Conservation (phyloP, 1,140 invertebrate species). For the Diorhabda carinulata region DNA sequence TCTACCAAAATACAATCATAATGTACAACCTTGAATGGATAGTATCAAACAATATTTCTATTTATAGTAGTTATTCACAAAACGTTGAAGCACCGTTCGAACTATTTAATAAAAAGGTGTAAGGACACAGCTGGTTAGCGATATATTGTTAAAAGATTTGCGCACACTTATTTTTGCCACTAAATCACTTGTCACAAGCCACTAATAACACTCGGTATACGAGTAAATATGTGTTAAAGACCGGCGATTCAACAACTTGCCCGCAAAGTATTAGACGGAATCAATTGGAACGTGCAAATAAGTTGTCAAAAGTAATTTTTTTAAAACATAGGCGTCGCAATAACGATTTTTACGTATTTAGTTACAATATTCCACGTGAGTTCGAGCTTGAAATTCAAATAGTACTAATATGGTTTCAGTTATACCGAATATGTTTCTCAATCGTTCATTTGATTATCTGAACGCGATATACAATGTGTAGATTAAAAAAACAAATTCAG, state of each 20-base stretch:
- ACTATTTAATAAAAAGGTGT: neutral
- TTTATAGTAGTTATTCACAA: neutral
- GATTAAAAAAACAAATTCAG: no score
- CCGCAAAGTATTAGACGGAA: constrained; percentile 10
- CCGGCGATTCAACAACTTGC: neutral
- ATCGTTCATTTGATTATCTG: no score
- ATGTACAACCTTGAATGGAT: neutral
- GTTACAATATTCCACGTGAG: no score
- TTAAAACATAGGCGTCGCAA: constrained; percentile 11
- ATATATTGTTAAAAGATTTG: neutral
- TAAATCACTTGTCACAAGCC: constrained; percentile 4
- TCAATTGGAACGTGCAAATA: constrained; percentile 13
- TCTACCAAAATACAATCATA: neutral
- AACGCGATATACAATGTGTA: no score
- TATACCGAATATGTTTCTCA: no score
- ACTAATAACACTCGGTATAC: constrained; percentile 6
- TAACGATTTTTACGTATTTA: no score
- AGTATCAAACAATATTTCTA: neutral
- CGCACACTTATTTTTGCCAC: constrained; percentile 10
- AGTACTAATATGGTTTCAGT: no score
- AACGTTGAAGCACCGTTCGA: neutral
- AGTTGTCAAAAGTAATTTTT: constrained; percentile 2
- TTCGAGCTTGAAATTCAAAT: no score
- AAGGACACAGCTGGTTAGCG: neutral
- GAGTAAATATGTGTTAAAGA: neutral